These are phyloP conservation scores for Notothenia coriiceps DNA, from an alignment of 2,113 vertebrate species.

Conservation along the genomic window DNA sequence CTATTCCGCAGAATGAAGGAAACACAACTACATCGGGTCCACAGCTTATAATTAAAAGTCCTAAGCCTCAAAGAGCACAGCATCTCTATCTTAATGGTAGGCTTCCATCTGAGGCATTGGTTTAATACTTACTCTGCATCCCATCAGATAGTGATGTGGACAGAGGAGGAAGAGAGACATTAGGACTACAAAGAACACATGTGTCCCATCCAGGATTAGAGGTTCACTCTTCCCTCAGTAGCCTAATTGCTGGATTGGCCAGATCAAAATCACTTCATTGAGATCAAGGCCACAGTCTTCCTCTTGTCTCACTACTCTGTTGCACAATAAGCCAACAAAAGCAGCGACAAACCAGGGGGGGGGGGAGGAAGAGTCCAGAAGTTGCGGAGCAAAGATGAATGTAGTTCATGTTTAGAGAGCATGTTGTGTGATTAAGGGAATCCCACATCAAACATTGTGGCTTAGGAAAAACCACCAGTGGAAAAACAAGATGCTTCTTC, in stretches of 20 bases:
- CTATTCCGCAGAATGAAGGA: conserved; percentile 76
- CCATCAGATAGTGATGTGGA: conserved; percentile 79
- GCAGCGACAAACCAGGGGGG: conserved; percentile 46
- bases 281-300: conserved; percentile 78
- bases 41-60: conserved; percentile 82
- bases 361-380: conserved; percentile 46
- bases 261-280: conserved; percentile 80
- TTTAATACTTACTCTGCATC: conserved; percentile 79
- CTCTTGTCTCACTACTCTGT: conserved; percentile 65
- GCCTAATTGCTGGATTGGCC: conserved; percentile 79
- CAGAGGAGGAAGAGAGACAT: conserved; percentile 80
- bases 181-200: conserved; percentile 81
- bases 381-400: conserved; percentile 74
- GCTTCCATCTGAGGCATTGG: conserved; percentile 76
- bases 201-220: conserved; percentile 79
- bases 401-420: conserved; percentile 82
- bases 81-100: conserved; percentile 81
- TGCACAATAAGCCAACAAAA: conserved; percentile 79
- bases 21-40: conserved; percentile 71
- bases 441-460: conserved; percentile 83
- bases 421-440: conserved; percentile 84
- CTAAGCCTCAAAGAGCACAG: conserved; percentile 79
- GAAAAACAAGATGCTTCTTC: conserved; percentile 83
- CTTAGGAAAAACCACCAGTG: conserved; percentile 79
- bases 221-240: conserved; percentile 79